Evolutionary conservation across 2,888 invertebrate genomes (phyloP).

Genomic region (Anorthoa munda): DNA sequence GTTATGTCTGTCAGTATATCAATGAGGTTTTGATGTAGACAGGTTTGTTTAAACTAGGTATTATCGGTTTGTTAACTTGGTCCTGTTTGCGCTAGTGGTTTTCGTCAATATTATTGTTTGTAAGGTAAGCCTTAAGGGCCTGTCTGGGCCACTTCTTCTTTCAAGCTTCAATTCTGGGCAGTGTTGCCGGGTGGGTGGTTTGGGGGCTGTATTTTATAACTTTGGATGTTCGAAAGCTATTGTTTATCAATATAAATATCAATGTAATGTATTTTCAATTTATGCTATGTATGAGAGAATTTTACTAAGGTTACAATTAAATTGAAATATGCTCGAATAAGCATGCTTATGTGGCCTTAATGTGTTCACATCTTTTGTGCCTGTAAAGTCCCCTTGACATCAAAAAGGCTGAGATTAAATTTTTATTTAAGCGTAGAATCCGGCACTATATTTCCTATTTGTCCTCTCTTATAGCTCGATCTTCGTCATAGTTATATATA

Average conservation of each 20-base stretch:
- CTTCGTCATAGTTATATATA: too few relatives aligned
- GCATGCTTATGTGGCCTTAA: not conserved
- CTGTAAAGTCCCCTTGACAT: not conserved
- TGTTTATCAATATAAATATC: not conserved
- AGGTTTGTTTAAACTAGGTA: constrained; percentile 19
- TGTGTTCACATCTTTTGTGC: not conserved
- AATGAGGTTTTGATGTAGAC: constrained; percentile 49
- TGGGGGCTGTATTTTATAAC: not conserved
- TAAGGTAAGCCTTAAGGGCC: constrained; percentile 2
- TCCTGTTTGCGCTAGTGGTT: constrained; percentile 36
- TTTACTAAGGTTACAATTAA: too few relatives aligned
- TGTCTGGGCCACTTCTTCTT: not conserved
- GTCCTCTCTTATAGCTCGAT: too few relatives aligned
- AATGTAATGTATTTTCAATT: too few relatives aligned
- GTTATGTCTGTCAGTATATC: constrained; percentile 38
- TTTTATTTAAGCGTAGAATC: too few relatives aligned
- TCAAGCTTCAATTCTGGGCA: not conserved
- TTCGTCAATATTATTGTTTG: constrained; percentile 53
- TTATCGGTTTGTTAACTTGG: constrained; percentile 20
- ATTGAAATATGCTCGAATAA: too few relatives aligned
- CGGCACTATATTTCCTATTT: too few relatives aligned
- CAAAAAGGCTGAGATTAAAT: too few relatives aligned
- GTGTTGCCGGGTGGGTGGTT: not conserved
- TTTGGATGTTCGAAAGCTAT: not conserved
- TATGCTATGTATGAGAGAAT: too few relatives aligned